Evolutionary conservation across 2,797 vertebrate genomes (phyloP).

Genomic region (Pipistrellus nathusii): DNA sequence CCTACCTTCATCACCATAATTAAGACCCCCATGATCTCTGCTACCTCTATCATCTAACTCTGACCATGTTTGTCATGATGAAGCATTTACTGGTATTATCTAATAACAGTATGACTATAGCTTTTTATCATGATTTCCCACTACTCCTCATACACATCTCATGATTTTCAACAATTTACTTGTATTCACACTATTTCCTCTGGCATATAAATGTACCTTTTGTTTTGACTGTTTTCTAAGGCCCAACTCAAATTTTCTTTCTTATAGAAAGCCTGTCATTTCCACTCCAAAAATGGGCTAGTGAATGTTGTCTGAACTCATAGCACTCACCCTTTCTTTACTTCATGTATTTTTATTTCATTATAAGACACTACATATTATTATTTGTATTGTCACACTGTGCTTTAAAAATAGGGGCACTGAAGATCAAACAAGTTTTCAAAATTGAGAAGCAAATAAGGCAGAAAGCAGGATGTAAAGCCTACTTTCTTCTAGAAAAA

Average conservation of each 20-base stretch:
- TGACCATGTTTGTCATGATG: conserved; percentile 14
- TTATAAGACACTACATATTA: background rate
- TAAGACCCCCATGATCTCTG: background rate
- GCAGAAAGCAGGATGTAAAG: background rate
- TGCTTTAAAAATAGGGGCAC: background rate
- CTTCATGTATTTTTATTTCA: background rate
- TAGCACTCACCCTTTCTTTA: background rate
- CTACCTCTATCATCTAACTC: background rate
- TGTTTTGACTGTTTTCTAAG: conserved; percentile 21
- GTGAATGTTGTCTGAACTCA: background rate
- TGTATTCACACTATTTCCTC: conserved; percentile 9
- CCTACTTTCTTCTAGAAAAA: background rate
- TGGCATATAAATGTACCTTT: background rate
- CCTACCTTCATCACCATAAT: background rate
- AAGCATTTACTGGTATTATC: background rate
- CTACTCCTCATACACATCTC: background rate
- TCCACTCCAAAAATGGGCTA: background rate
- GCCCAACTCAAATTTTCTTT: background rate
- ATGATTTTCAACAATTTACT: conserved; percentile 28
- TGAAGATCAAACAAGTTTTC: background rate
- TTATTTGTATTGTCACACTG: background rate
- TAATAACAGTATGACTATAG: background rate
- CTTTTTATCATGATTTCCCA: background rate
- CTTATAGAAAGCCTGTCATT: background rate
- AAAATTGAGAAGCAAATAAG: background rate